Base-by-base conservation (phyloP, 2,888 invertebrate genomes). In the Enchytraeus crypticus region DNA sequence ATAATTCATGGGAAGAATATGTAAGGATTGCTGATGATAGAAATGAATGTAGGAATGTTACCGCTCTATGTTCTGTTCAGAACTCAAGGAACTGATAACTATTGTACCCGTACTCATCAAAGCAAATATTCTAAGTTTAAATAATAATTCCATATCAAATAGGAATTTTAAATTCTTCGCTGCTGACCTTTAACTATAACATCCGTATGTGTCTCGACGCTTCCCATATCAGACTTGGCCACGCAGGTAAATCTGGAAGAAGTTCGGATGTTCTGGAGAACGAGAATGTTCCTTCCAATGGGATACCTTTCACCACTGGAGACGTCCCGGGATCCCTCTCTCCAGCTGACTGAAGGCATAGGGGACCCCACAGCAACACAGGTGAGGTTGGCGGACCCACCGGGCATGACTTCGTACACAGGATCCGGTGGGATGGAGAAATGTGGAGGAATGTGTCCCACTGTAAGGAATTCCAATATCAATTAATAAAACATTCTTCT, bases 291-390 rank as follows among this genome's bases (percentile, higher is more conserved):
- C 64, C 87, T 86, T 26, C 83, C 83, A 60, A 83, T 80, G 5
- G 82, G 82, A 33, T 77, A 64, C 38, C 70, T 70, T 8, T n/a
- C 27, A 11, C 33, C 55, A 47, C 29, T 90, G 87, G 60, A 90
- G 71, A 89, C 87, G 80, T 92, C 90, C 79, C 67, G 57, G 51
- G 72, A 73, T 18, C 73, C 75, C 61, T 51, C 58, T 59, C 75
- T 71, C 46, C 75, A 75, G 80, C 91, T 92, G 59, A 98, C 95
- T 72, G 86, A 88, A 1, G 97, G 98, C 95, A 97, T 95, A 5
- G 97, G 97, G 0, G 96, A 92, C 26, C 98, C 97, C 33, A 92
- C 90, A 11, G 97, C 97, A 59, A 95, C 92, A 79, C 97, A 98
- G 60, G 92, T 93, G 69, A 98, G 82, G 78, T 92, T 96, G 70